A percentile compares a stretch with the other conserved stretches of the same genome.
These are phyloP conservation scores for Danio tinwini DNA, from an alignment of 2,797 vertebrate species.

Conservation along the genomic window DNA sequence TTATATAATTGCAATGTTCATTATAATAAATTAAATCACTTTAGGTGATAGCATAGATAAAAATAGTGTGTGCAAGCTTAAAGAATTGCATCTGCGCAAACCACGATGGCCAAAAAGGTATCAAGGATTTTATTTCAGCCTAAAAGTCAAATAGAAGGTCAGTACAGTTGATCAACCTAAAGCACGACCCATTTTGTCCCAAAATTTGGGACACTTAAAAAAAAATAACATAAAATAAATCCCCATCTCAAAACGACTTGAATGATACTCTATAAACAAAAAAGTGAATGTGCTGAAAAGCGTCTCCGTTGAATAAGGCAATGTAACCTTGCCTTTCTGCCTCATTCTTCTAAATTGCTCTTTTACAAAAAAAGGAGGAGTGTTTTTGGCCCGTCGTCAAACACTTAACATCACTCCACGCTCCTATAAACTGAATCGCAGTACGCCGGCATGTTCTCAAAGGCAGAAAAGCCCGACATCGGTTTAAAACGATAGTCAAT, in stretches of 20 bases:
- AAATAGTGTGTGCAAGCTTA: not conserved
- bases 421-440: slow-evolving; percentile 35
- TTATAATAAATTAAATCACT: not conserved
- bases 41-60: not conserved
- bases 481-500: slow-evolving; percentile 46
- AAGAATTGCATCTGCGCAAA: not conserved
- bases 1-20: not conserved
- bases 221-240: not conserved
- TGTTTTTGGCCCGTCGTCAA: slow-evolving; percentile 31
- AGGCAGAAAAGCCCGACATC: slow-evolving; percentile 33
- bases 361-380: slow-evolving; percentile 37
- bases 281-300: not conserved
- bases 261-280: slow-evolving; percentile 20
- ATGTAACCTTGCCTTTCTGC: slow-evolving; percentile 43
- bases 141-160: slow-evolving; percentile 20
- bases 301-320: not conserved
- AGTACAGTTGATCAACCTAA: not conserved
- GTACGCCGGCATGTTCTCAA: slow-evolving; percentile 23
- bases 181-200: not conserved
- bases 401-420: slow-evolving; percentile 43
- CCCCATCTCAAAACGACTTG: not conserved
- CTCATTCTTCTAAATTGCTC: slow-evolving; percentile 40
- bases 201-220: not conserved
- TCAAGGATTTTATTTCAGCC: slow-evolving; percentile 8
- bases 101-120: not conserved